Evolutionary conservation across 2,113 vertebrate genomes (phyloP).

Genomic region (Plecotus auritus): DNA sequence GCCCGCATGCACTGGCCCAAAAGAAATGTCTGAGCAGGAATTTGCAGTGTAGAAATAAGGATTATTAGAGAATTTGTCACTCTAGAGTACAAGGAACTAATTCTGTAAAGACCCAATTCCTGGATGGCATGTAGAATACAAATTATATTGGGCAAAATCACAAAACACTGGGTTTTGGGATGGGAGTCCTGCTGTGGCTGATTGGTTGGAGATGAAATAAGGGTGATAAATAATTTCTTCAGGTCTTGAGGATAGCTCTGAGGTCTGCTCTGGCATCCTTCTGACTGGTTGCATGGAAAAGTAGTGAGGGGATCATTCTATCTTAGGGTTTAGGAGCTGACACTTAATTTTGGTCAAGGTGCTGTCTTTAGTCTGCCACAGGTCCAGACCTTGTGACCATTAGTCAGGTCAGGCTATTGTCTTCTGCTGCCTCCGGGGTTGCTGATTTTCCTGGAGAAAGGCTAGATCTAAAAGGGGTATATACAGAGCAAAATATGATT

Average conservation of each 20-base stretch:
- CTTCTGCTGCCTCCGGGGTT: not conserved
- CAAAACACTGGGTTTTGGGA: not conserved
- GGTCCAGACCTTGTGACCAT: not conserved
- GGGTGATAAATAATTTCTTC: not conserved
- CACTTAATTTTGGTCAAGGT: not conserved
- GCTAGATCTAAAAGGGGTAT: too few species aligned
- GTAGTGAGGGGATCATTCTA: not conserved
- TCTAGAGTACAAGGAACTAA: not conserved
- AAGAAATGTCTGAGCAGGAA: not conserved
- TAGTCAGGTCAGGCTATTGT: not conserved
- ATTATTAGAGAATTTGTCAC: not conserved
- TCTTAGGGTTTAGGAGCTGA: not conserved
- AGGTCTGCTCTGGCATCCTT: not conserved
- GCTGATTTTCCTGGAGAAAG: not conserved
- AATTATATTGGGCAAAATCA: not conserved
- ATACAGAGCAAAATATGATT: too few species aligned
- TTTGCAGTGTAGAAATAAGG: not conserved
- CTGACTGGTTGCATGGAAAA: not conserved
- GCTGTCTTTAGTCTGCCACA: not conserved
- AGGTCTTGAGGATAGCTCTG: not conserved
- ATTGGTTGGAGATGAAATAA: not conserved
- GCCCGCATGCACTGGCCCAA: not conserved
- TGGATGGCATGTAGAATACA: not conserved
- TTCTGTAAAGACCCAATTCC: not conserved
- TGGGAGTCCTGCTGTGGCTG: not conserved